Base-by-base conservation (phyloP, 2,113 vertebrate species). In the Pelvicachromis taeniatus region DNA sequence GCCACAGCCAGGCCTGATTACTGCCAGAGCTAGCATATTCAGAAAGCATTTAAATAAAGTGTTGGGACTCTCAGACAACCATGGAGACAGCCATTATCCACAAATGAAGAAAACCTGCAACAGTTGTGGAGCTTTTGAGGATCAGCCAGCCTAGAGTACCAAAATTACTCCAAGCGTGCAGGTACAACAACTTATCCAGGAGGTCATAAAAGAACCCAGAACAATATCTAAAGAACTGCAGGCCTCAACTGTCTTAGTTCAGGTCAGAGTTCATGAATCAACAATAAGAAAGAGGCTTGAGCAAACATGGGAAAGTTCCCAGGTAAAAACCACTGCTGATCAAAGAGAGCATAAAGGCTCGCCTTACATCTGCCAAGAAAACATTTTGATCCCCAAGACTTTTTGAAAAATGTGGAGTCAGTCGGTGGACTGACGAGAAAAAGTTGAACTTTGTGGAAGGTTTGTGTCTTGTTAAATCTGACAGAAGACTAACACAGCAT, bases 181-280 rank as follows among this genome's bases (percentile, higher is more conserved):
- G 35, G 14, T 59, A 0, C 35, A 40, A 65, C 35, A 12, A 21
- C 61, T 65, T 13, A 14, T 65, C 4, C 61, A 5, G 61, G 11
- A 65, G 38, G 61, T 65, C 35, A 65, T 2, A 40, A 0, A 65
- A 65, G 35, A 65, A 0, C 2, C 33, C 1, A 38, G 10, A 38
- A 38, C 35, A 40, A 40, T 38, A 63, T 4, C 19, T 61, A 65
- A 65, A 65, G 19, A 40, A 2, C 8, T 40, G n/a, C 61, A 13
- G 61, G 61, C 33, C 6, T 65, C 61, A 0, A 19, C 21, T 65
- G 19, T 8, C 4, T 65, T 6, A 5, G 59, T 63, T 63, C 12
- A 65, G 42, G 42, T 45, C 42, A 45, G 42, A 14, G 42, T 45
- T 45, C 11, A 45, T 42, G 40, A 13, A 4, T 12, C 11, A 42